A percentile compares a stretch with the other conserved stretches of the same genome.
These are phyloP conservation scores for Enteromius radiatus DNA, from an alignment of 2,797 vertebrate species.

Conservation along the genomic window DNA sequence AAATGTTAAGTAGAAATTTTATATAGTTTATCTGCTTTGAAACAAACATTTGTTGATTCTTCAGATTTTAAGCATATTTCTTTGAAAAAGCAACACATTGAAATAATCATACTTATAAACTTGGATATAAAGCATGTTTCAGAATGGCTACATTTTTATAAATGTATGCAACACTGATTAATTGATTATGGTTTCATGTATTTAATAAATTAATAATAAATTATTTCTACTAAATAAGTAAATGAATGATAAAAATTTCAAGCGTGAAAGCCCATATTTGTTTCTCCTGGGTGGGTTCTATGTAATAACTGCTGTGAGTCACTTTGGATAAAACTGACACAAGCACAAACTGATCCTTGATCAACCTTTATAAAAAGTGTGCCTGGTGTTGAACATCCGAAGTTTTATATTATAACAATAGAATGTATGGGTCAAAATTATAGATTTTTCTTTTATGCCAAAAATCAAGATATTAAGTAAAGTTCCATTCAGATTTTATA, in stretches of 20 bases:
- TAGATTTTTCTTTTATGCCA: too few species aligned
- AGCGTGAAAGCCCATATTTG: background rate
- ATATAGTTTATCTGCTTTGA: background rate
- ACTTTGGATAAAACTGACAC: background rate
- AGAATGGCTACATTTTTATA: background rate
- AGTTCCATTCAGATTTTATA: too few species aligned
- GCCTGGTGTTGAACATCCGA: background rate
- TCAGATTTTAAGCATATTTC: background rate
- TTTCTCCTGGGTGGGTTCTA: background rate
- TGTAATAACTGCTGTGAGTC: background rate
- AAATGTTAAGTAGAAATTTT: background rate
- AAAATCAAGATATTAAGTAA: too few species aligned
- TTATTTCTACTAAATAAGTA: too few species aligned
- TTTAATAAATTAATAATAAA: background rate
- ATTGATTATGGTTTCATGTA: background rate
- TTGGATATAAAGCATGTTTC: background rate
- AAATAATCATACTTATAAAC: background rate
- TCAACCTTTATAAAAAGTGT: slow-evolving; percentile 1
- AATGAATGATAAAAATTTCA: background rate
- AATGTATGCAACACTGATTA: background rate
- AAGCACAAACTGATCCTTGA: background rate
- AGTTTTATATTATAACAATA: too few species aligned
- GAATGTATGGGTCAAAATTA: too few species aligned
- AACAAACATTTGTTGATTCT: background rate
- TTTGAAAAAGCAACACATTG: background rate